Evolutionary conservation across 2,888 invertebrate genomes (phyloP), one percentile per base, ranked within the genome.

Genomic region (Bhutanitis thaidina): DNA sequence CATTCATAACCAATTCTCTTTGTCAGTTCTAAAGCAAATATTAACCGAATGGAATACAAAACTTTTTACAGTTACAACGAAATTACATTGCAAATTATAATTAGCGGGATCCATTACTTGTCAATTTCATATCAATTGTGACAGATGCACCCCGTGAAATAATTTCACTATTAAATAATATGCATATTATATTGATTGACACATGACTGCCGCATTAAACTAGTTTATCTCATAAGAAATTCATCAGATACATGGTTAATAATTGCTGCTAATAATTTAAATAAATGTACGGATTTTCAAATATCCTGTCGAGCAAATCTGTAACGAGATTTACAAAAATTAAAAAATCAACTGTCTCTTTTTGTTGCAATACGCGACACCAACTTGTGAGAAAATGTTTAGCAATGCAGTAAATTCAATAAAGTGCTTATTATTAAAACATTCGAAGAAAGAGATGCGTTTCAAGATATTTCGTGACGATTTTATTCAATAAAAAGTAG

Each of bases 1-100:
- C 61, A 88, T 89, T 85, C 82, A 87, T 71, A 65, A 53, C 63
- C 75, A 68, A 69, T 72, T 60, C 68, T 70, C 71, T 71, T 77
- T 76, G 72, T 75, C 57, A 64, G 62, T 58, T 60, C 62, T 62
- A 64, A 69, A 61, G 65, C 71, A 71, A 76, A 78, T 62, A 74
- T 65, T 57, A 30, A 65, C 60, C 67, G 65, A 70, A 69, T 62
- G 54, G 57, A 57, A 55, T 59, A 60, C 54, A 53, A 48, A 48
- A n/a, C n/a, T 45, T 55, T 61, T 70, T 69, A 64, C 60, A 73
- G 71, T 67, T 63, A 66, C 50, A 62, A 66, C 67, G 60, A 62
- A 59, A 64, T 65, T 67, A 70, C 72, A 69, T 67, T 71, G 71
- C 5, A 66, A 72, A 75, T 77, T 64, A 71, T 74, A 82, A 87